Conservation (phyloP, 2,888 invertebrate genomes). For the Cheilosia urbana region DNA sequence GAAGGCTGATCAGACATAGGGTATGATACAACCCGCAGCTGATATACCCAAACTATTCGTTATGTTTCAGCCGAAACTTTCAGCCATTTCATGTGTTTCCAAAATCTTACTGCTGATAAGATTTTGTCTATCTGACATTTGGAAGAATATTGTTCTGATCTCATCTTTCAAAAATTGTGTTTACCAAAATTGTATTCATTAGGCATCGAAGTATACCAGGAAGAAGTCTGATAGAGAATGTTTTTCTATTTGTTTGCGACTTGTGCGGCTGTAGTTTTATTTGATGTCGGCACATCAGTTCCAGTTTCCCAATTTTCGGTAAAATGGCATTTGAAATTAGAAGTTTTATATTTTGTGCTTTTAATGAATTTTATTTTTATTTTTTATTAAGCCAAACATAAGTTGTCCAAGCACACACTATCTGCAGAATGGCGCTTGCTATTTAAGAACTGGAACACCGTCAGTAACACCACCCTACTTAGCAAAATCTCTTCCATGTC, state of each 20-base stretch:
- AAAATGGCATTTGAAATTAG: neutral
- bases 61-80: neutral
- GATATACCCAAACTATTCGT: neutral
- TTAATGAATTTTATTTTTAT: neutral
- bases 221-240: constrained; percentile 21
- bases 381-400: neutral
- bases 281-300: constrained; percentile 7
- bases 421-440: constrained; percentile 7
- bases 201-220: neutral
- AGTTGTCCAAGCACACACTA: constrained; percentile 22
- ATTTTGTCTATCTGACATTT: constrained; percentile 25
- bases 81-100: constrained; percentile 20
- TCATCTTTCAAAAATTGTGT: constrained; percentile 20
- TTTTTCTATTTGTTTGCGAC: constrained; percentile 4
- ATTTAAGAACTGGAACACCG: neutral
- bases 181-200: constrained; percentile 18
- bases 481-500: neutral
- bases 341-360: neutral
- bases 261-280: constrained; percentile 1
- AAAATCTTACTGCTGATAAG: constrained; percentile 10
- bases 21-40: neutral
- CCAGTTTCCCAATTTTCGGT: constrained; percentile 33
- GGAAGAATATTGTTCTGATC: neutral
- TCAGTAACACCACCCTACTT: neutral
- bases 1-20: neutral